Evolutionary conservation across 2,797 vertebrate genomes (phyloP), one percentile per base, ranked within the genome.

Genomic region (Amazona ochrocephala): DNA sequence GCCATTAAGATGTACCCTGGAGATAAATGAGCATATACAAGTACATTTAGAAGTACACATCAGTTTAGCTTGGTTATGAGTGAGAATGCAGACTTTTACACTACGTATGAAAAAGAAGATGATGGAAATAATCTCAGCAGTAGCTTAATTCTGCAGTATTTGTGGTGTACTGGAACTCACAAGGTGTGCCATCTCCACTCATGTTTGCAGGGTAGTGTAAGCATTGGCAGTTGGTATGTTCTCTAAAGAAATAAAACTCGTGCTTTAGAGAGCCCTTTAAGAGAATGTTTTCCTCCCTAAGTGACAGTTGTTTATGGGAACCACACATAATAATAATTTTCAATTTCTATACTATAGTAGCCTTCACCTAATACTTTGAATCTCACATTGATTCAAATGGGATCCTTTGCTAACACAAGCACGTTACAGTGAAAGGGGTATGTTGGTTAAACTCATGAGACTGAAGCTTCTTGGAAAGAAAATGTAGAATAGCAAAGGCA

Each of bases 1-100:
- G 21, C 29, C 62, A 60, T 73, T 91, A 87, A 93, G 71, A 87
- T 30, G 47, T 34, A 81, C 45, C 78, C 93, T 82, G 47, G 58
- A 94, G 72, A 83, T 67, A 91, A 90, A 61, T 53, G 70, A 96
- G 76, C 48, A 97, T 70, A 91, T 64, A 8, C 34, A 91, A 94
- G 30, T 34, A 89, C 50, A 93, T 60, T 89, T 86, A 26, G 47
- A 85, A 61, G n/a, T 29, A 48, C 30, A 56, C 34, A 45, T 62
- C 30, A 47, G 58, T 32, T 90, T 86, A 89, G 51, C 26, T 58
- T 73, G 51, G 42, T 79, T 83, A 39, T 56, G 34, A 82, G 19
- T 41, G 71, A 90, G 51, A 87, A 71, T 37, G 34, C 8, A 70
- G 73, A 51, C 75, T 72, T 89, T 94, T 61, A 68, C 0, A 1